Base-by-base conservation (phyloP, 2,113 vertebrate species). In the Columba janthina region DNA sequence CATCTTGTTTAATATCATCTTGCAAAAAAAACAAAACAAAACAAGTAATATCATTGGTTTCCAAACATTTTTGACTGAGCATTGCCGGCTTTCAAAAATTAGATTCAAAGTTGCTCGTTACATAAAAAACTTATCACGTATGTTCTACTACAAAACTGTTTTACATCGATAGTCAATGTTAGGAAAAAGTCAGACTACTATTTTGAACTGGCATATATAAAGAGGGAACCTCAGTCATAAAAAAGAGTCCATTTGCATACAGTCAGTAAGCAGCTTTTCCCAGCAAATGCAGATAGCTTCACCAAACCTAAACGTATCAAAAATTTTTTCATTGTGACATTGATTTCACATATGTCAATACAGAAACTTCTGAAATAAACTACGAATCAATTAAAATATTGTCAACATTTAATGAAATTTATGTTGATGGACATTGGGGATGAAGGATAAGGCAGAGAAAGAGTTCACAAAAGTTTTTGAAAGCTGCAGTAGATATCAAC, bases 101-200 rank as follows among this genome's bases (percentile, higher is more conserved):
- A 54, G 21, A 58, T 38, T 67, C 12, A 79, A 53, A 82, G 84
- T 4, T n/a, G 22, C 15, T 36, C 28, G 80, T 24, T 54, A 29
- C 5, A 18, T 34, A 13, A 40, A 36, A 26, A 78, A 16, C 0
- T 0, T 11, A 53, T 25, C 12, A n/a, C 10, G 3, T 22, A 76
- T 5, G 6, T 29, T 62, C 28, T 58, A 56, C n/a, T 58, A 67
- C 4, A 44, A 46, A 83, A 86, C 8, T 70, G 22, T 1, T 71
- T 73, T 51, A 74, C 14, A 56, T 2, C 11, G 5, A 53, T 2
- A 66, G 15, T 17, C 46, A 89, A 26, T 0, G 0, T n/a, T 74
- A 61, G 10, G 57, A 34, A 46, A 71, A 79, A 74, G 38, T 38
- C 50, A 70, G 44, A 51, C 31, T 57, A 57, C 10, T 57, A n/a